These are phyloP conservation scores for Hemiscyllium ocellatum DNA, from an alignment of 2,113 vertebrate genomes.

Conservation along the genomic window DNA sequence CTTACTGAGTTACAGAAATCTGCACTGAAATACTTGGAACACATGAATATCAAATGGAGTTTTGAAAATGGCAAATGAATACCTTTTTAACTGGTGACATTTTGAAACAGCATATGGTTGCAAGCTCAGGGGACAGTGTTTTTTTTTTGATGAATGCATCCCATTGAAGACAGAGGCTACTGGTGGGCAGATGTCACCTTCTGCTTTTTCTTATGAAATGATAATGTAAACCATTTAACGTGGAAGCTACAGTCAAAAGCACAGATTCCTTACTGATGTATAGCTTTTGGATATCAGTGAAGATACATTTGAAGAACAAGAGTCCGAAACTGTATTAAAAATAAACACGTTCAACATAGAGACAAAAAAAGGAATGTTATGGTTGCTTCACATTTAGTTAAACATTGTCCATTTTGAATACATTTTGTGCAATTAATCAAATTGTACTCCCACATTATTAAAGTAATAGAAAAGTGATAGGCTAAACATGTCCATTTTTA, in stretches of 20 bases:
- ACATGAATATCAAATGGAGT: constrained; percentile 87
- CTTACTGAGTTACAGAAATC: constrained; percentile 72
- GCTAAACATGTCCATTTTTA: not conserved
- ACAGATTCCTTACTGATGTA: not conserved
- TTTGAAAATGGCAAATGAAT: constrained; percentile 90
- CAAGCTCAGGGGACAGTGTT: constrained; percentile 83
- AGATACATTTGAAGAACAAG: not conserved
- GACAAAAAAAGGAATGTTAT: not conserved
- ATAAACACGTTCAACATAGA: not conserved
- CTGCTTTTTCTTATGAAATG: constrained; percentile 91
- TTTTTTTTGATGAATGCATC: constrained; percentile 94
- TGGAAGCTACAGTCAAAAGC: constrained; percentile 55
- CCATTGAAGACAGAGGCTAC: constrained; percentile 77
- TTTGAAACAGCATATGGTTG: constrained; percentile 90
- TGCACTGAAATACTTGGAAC: constrained; percentile 80
- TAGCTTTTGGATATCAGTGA: not conserved
- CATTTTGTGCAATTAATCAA: not conserved
- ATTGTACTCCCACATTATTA: not conserved
- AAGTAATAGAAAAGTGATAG: not conserved
- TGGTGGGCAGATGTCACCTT: constrained; percentile 77
- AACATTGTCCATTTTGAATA: not conserved
- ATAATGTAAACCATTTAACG: constrained; percentile 71
- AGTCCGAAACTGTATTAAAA: not conserved
- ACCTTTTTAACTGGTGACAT: constrained; percentile 97
- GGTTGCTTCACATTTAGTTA: not conserved